Conservation (phyloP, 2,797 vertebrate genomes). For the Spondyliosoma cantharus region DNA sequence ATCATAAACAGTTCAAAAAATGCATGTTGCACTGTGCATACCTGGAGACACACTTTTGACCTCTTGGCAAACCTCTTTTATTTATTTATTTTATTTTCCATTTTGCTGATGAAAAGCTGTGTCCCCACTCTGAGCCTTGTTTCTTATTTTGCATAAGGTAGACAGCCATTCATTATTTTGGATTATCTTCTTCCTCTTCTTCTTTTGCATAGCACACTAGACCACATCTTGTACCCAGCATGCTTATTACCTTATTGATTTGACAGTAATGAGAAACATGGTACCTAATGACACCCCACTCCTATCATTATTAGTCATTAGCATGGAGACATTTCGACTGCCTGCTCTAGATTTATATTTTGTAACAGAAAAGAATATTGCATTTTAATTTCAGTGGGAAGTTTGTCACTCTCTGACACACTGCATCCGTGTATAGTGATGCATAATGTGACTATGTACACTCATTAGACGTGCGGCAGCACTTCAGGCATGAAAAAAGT, state of each 20-base stretch:
- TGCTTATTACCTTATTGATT: slow-evolving; percentile 8
- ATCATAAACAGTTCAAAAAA: not conserved
- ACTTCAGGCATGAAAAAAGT: slow-evolving; percentile 40
- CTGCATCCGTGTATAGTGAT: not conserved
- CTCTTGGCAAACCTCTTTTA: not conserved
- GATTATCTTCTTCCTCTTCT: not conserved
- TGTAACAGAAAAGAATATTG: not conserved
- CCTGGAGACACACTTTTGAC: not conserved
- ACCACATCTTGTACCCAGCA: not conserved
- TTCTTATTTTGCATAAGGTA: not conserved
- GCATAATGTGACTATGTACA: slow-evolving; percentile 5
- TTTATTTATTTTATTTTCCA: too few relatives aligned
- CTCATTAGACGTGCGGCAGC: slow-evolving; percentile 23
- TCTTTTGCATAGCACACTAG: not conserved
- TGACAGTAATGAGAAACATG: slow-evolving; percentile 32
- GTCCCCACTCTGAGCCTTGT: too few relatives aligned
- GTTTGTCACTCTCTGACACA: not conserved
- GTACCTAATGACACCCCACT: not conserved
- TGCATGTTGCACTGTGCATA: not conserved
- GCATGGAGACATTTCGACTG: not conserved
- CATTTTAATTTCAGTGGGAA: not conserved
- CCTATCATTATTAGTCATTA: slow-evolving; percentile 2
- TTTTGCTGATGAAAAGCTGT: not conserved
- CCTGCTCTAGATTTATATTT: not conserved
- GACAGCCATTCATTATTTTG: not conserved